Conservation (phyloP, 1,140 invertebrate species). For the Diorhabda sublineata region DNA sequence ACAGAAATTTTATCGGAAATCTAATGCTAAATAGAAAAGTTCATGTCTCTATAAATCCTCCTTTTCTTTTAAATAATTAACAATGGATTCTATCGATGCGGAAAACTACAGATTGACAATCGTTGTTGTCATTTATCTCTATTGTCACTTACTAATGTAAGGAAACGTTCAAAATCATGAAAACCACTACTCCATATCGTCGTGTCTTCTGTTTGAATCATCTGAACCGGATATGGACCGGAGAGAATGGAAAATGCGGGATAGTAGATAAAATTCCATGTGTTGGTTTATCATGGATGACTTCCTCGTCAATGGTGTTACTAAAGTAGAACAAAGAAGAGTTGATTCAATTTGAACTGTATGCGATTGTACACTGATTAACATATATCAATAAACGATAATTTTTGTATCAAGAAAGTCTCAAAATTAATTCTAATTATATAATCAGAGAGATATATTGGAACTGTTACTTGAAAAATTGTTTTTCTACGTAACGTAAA, state of each 20-base stretch:
- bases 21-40: too few relatives aligned
- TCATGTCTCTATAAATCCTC: not conserved
- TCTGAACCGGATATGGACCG: conserved; percentile 1
- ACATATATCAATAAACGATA: too few relatives aligned
- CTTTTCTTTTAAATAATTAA: conserved; percentile 5
- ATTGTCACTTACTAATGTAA: conserved; percentile 29
- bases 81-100: conserved; percentile 13
- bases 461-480: too few relatives aligned
- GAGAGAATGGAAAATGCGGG: conserved; percentile 1
- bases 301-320: not conserved
- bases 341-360: too few relatives aligned
- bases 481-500: too few relatives aligned
- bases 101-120: conserved; percentile 27
- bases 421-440: too few relatives aligned
- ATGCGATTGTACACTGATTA: too few relatives aligned
- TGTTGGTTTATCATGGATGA: not conserved
- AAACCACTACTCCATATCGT: not conserved
- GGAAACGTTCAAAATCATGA: not conserved
- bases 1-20: too few relatives aligned
- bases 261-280: not conserved
- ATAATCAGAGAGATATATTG: too few relatives aligned
- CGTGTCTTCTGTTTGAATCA: not conserved
- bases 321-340: not conserved
- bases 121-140: conserved; percentile 21
- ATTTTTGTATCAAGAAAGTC: too few relatives aligned